Evolutionary conservation across 2,888 invertebrate genomes (phyloP).

Genomic region (Junonia oenone): DNA sequence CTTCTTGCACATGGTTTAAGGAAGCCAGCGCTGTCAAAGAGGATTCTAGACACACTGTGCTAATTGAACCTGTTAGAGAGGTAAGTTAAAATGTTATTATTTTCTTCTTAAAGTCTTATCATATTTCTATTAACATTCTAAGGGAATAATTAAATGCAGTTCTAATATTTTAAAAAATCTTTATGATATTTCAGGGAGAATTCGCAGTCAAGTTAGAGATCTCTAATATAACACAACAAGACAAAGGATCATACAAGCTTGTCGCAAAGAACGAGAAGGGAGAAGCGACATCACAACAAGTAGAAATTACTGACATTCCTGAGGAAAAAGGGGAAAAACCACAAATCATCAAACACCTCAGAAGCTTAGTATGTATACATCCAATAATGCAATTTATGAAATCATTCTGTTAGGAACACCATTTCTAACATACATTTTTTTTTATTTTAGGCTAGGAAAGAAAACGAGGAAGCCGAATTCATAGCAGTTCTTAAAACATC

Average conservation of each 20-base stretch:
- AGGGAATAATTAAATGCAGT: too few relatives aligned
- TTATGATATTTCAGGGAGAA: conserved; percentile 83
- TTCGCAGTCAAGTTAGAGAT: conserved; percentile 95
- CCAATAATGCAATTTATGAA: background rate
- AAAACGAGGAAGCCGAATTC: conserved; percentile 87
- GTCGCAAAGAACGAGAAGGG: conserved; percentile 96
- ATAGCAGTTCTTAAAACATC: conserved; percentile 85
- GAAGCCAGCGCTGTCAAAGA: conserved; percentile 88
- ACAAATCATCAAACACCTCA: conserved; percentile 87
- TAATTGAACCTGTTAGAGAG: conserved; percentile 88
- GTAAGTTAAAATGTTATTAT: conserved; percentile 57
- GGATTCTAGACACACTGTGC: conserved; percentile 86
- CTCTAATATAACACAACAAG: conserved; percentile 86
- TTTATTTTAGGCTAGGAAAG: conserved; percentile 60
- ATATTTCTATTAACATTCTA: too few relatives aligned
- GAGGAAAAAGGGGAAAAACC: conserved; percentile 89
- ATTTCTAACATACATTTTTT: too few relatives aligned
- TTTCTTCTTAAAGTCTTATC: too few relatives aligned
- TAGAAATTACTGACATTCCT: conserved; percentile 91
- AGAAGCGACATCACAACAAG: conserved; percentile 92
- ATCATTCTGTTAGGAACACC: too few relatives aligned
- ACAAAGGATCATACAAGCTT: conserved; percentile 94
- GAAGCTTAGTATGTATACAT: conserved; percentile 82
- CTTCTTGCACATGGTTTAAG: conserved; percentile 96
- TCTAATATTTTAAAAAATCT: too few relatives aligned